Evolutionary conservation across 2,888 invertebrate genomes (phyloP), one percentile per base, ranked within the genome.

Genomic region (Drosophila melanosoma): DNA sequence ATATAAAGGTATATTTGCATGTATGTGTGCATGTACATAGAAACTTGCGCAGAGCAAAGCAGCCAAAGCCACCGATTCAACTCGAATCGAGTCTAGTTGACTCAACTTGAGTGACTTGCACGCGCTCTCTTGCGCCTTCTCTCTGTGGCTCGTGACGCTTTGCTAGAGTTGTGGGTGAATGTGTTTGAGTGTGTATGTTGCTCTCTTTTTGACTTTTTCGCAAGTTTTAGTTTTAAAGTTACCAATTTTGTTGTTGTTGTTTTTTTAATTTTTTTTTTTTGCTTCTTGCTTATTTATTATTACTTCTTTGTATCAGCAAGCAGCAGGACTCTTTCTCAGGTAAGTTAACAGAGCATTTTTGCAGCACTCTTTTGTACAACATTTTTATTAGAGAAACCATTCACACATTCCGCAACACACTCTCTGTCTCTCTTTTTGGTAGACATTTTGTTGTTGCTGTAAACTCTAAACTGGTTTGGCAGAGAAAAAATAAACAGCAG

Each of bases 381-480:
- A 2, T 52, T 58, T 63, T 45, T 60, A 66, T 61, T 77, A 67
- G 49, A 73, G 68, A 70, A 70, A 53, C 57, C 40, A 53, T 45
- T 45, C 57, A 61, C 57, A 67, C 70, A 77, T 67, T 77, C 66
- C 76, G 54, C 45, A 67, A 48, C 48, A 32, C 56, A 23, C 40
- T 59, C 42, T 20, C 42, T 58, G n/a, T 42, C 26, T 38, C 54
- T 40, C 35, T 57, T 62, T 68, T 76, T 62, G 70, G 74, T 67
- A 65, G 71, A 78, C 64, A 69, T 74, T 78, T 77, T 79, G 60
- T 67, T 76, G 76, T 70, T 75, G 66, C 66, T 68, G 60, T 76
- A 63, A 65, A 66, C 76, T 72, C 58, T 79, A 86, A 84, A 87
- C 85, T 68, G 85, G 85, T 87, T 85, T 85, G 72, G 67, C 65